A percentile compares a stretch with the other conserved stretches of the same genome.
Evolutionary conservation across 2,888 invertebrate genomes (phyloP).

Genomic region (Hydrotaea cyrtoneurina): DNA sequence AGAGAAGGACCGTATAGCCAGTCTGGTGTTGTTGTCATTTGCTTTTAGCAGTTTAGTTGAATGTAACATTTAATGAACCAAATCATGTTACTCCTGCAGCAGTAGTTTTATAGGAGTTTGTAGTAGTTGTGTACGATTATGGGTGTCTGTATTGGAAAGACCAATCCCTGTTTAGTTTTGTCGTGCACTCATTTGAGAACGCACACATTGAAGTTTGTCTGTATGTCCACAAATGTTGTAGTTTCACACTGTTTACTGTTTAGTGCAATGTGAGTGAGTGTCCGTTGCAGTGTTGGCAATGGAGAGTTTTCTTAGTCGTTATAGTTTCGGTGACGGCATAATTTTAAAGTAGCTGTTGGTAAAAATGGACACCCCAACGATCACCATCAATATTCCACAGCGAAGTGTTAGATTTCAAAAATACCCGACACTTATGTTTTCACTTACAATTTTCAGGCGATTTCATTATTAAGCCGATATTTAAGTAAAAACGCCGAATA

Average conservation of each 20-base stretch:
- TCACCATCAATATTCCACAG: too few relatives aligned
- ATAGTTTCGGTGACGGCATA: too few relatives aligned
- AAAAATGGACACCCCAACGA: too few relatives aligned
- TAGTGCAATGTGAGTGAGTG: background rate
- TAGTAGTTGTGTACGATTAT: background rate
- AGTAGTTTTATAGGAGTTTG: constrained; percentile 5
- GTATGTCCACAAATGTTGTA: too few relatives aligned
- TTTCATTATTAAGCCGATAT: too few relatives aligned
- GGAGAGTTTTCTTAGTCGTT: background rate
- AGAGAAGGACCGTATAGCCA: background rate
- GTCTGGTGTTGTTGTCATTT: constrained; percentile 53
- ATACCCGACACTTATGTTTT: too few relatives aligned
- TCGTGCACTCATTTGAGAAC: constrained; percentile 3
- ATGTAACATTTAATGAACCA: constrained; percentile 52
- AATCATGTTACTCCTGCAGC: constrained; percentile 21
- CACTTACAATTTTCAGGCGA: too few relatives aligned
- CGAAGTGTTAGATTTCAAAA: too few relatives aligned
- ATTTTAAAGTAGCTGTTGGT: too few relatives aligned
- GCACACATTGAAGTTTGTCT: too few relatives aligned
- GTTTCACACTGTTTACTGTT: constrained; percentile 21
- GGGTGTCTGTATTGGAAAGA: background rate
- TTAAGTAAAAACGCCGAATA: too few relatives aligned
- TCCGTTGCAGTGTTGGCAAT: background rate
- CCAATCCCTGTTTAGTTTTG: constrained; percentile 32
- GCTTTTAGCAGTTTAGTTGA: constrained; percentile 38